Evolutionary conservation across 2,797 vertebrate species (phyloP).

Genomic region (Rhinoraja longicauda): DNA sequence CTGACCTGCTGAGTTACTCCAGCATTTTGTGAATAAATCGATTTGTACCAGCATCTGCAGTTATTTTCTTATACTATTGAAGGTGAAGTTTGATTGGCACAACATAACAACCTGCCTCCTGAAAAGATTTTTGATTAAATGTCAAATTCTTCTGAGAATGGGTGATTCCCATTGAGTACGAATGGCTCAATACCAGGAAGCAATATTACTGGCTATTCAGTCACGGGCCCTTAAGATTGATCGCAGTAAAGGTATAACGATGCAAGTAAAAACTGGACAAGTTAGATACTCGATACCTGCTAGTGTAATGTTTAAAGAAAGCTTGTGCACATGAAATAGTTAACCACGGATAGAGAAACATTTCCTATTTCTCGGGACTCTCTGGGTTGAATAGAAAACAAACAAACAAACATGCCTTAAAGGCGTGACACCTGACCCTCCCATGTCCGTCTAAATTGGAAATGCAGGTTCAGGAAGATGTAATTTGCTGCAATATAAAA

Average conservation of each 20-base stretch:
- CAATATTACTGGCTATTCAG: not conserved
- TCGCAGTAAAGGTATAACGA: not conserved
- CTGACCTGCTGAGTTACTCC: too few relatives aligned
- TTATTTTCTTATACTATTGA: too few relatives aligned
- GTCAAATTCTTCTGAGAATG: not conserved
- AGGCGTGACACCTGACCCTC: constrained; percentile 27
- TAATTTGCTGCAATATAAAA: constrained; percentile 29
- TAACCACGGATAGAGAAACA: not conserved
- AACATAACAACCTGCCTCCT: not conserved
- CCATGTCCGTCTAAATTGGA: constrained; percentile 30
- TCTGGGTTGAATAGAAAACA: not conserved
- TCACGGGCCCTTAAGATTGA: not conserved
- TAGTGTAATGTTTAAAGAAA: not conserved
- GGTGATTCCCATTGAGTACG: not conserved
- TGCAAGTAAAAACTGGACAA: not conserved
- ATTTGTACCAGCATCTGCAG: too few relatives aligned
- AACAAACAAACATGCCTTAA: not conserved
- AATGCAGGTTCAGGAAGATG: constrained; percentile 20
- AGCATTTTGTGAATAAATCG: too few relatives aligned
- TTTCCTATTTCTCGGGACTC: not conserved
- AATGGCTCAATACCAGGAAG: not conserved
- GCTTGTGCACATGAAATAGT: not conserved
- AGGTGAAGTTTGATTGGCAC: not conserved
- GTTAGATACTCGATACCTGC: not conserved
- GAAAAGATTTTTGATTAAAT: not conserved